Base-by-base conservation (phyloP, 2,888 invertebrate species). In the Epinotia ramella region DNA sequence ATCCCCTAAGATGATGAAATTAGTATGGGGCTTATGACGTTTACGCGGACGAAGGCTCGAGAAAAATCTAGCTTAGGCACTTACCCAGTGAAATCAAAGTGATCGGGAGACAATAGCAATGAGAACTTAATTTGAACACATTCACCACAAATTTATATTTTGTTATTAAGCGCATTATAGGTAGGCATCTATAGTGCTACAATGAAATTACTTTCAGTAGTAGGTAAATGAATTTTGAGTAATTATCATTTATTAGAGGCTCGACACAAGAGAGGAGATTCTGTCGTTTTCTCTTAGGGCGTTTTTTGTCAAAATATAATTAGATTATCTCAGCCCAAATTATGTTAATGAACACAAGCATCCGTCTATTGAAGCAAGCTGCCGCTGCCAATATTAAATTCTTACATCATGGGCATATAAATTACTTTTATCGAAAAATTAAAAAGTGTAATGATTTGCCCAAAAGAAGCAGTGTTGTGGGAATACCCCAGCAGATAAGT, bases 331-430 rank as follows among this genome's bases (percentile, higher is more conserved):
- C 79, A 77, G 79, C 79, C 79, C 85, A 88, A 89, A 88, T 84
- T 89, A 89, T 88, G 88, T 80, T 87, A 89, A 89, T 83, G 86
- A 88, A 89, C 76, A 88, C 86, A 88, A 88, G 84, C 86, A 87
- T 85, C 86, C 84, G 82, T 85, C 87, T 88, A 89, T 89, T 90
- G 83, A 86, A 86, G 86, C 90, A 90, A 89, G 89, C 89, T 90
- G 91, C 89, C 89, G 91, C 88, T 88, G 84, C 89, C 87, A 86
- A 90, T 91, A 91, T 91, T 91, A 91, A 89, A 91, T 89, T 90
- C 89, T 87, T 87, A 89, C 89, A 89, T 87, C 86, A 87, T 84
- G 81, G 80, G 77, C 83, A 84, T 82, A 82, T 82, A 84, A 82
- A 86, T 85, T 84, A 86, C 71, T 76, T 63, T 57, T 33, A 65